Evolutionary conservation across 2,113 vertebrate genomes (phyloP).

Genomic region (Indicator indicator): DNA sequence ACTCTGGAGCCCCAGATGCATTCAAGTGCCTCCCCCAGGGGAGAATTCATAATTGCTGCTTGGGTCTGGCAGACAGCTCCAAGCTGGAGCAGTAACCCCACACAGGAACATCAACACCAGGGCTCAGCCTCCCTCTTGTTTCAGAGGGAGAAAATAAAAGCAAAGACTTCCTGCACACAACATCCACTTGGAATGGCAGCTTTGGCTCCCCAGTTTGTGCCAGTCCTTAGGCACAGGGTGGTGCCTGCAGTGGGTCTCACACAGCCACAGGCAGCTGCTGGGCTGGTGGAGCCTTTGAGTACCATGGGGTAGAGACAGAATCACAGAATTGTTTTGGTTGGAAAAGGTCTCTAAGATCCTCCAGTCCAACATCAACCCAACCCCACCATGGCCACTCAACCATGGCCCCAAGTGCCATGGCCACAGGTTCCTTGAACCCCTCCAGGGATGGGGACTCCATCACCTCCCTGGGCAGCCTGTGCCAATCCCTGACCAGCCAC

Average conservation of each 20-base stretch:
- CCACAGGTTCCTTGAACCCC: too few relatives aligned
- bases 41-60: background rate
- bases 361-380: too few relatives aligned
- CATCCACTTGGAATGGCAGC: too few relatives aligned
- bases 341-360: too few relatives aligned
- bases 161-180: background rate
- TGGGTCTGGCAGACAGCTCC: background rate
- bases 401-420: too few relatives aligned
- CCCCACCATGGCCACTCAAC: too few relatives aligned
- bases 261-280: background rate
- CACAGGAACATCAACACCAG: fast-evolving
- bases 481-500: background rate
- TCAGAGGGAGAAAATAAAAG: background rate
- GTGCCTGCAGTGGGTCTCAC: too few relatives aligned
- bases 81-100: fast-evolving
- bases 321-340: too few relatives aligned
- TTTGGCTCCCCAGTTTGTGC: background rate
- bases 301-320: background rate
- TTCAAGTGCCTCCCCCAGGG: fast-evolving
- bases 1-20: background rate
- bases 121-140: background rate
- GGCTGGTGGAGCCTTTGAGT: background rate
- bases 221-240: background rate
- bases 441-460: too few relatives aligned
- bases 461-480: too few relatives aligned